These are phyloP conservation scores for Astreopora myriophthalma DNA, from an alignment of 64 coral and sea anemone genomes.

Conservation along the genomic window DNA sequence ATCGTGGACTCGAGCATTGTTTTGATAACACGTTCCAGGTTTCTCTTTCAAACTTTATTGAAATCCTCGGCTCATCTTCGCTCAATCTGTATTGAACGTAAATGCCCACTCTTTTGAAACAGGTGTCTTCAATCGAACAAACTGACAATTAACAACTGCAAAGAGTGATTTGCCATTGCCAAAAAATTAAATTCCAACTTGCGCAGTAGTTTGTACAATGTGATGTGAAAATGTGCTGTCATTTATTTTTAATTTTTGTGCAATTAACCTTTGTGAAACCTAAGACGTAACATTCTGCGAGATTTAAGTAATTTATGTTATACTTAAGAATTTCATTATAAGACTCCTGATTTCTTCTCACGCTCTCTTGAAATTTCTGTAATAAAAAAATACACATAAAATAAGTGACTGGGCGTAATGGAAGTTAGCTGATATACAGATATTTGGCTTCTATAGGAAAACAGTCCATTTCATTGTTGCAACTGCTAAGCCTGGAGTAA, in stretches of 20 bases:
- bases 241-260: neutral
- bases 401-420: neutral
- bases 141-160: neutral
- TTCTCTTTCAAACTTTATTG: constrained; percentile 19
- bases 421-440: too few relatives aligned
- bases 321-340: neutral
- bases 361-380: constrained; percentile 13
- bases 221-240: neutral
- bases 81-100: neutral
- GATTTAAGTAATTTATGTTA: constrained; percentile 11
- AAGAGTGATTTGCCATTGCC: neutral
- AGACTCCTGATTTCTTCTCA: neutral
- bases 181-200: neutral
- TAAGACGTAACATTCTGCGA: neutral
- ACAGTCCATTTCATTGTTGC: too few relatives aligned
- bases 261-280: neutral
- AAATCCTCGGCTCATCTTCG: constrained; percentile 7
- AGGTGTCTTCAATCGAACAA: neutral
- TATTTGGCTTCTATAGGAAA: too few relatives aligned
- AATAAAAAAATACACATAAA: neutral
- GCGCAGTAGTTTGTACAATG: constrained; percentile 14
- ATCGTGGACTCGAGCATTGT: neutral
- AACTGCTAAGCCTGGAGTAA: too few relatives aligned
- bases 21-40: neutral
- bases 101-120: constrained; percentile 18